phyloP scores from a whole-genome alignment of 2,888 invertebrate species.

The Hydropsyche betteni region DNA sequence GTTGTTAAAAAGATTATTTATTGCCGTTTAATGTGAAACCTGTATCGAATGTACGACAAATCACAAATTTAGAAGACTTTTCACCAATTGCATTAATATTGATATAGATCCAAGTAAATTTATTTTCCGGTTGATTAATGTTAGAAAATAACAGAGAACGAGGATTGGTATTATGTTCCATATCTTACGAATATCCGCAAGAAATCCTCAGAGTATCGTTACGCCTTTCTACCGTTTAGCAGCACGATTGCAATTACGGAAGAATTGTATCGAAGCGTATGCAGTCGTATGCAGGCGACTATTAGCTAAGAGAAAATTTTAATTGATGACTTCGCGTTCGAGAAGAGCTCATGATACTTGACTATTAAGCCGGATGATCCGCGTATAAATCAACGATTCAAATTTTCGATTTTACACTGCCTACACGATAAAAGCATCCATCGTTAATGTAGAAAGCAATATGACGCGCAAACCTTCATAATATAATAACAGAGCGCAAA shows the following conservation, averaged over 20 bases:
- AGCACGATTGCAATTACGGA: slow-evolving; percentile 31
- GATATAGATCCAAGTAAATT: not conserved
- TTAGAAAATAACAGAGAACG: not conserved
- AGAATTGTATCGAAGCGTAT: slow-evolving; percentile 32
- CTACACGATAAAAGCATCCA: not conserved
- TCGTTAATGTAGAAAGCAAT: not conserved
- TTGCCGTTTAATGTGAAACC: slow-evolving; percentile 34
- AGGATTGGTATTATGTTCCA: not conserved
- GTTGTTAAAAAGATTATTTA: slow-evolving; percentile 32
- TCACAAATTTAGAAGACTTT: not conserved
- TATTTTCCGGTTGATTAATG: not conserved
- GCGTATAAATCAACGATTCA: slow-evolving; percentile 15
- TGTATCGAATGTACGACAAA: slow-evolving; percentile 1
- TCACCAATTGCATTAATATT: not conserved
- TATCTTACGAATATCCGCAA: not conserved
- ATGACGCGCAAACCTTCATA: not conserved
- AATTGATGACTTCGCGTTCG: slow-evolving; percentile 26
- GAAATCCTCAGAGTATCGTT: not conserved
- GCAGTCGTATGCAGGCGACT: slow-evolving; percentile 35
- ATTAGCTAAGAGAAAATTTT: slow-evolving; percentile 39
- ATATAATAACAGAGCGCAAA: too few species aligned
- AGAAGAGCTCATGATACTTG: slow-evolving; percentile 20
- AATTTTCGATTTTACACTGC: not conserved
- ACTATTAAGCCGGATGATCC: slow-evolving; percentile 1
- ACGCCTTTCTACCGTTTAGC: slow-evolving; percentile 34